A percentile compares a stretch with the other conserved stretches of the same genome.
Evolutionary conservation across 2,113 vertebrate genomes (phyloP).

Genomic region (Pterophyllum scalare): DNA sequence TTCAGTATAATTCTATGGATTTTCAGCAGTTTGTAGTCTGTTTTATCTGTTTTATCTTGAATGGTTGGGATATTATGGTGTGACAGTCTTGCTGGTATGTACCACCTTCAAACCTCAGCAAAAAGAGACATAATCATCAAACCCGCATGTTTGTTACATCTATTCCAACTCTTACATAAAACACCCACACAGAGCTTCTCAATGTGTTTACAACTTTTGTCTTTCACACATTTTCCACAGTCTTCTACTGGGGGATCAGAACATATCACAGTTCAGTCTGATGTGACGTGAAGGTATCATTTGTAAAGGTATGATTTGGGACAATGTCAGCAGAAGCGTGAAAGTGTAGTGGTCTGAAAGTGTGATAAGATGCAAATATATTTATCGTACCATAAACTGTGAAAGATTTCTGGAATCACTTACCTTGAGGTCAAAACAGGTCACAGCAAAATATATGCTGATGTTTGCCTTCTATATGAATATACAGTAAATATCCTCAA

Average conservation of each 20-base stretch:
- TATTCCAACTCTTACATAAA: slow-evolving; percentile 13
- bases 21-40: neutral
- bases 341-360: neutral
- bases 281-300: neutral
- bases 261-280: slow-evolving; percentile 6
- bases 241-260: neutral
- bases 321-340: neutral
- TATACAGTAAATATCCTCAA: neutral
- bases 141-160: neutral
- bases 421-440: neutral
- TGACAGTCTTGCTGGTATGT: neutral
- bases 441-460: neutral
- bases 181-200: neutral
- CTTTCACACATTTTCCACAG: slow-evolving; percentile 41
- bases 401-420: neutral
- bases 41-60: neutral
- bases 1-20: neutral
- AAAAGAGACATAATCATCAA: slow-evolving; percentile 12
- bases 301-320: neutral
- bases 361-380: slow-evolving; percentile 26
- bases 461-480: neutral
- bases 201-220: neutral
- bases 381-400: neutral
- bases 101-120: slow-evolving; percentile 37
- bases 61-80: neutral